Conservation (phyloP, 2,113 vertebrate species). For the Desmodus rotundus region DNA sequence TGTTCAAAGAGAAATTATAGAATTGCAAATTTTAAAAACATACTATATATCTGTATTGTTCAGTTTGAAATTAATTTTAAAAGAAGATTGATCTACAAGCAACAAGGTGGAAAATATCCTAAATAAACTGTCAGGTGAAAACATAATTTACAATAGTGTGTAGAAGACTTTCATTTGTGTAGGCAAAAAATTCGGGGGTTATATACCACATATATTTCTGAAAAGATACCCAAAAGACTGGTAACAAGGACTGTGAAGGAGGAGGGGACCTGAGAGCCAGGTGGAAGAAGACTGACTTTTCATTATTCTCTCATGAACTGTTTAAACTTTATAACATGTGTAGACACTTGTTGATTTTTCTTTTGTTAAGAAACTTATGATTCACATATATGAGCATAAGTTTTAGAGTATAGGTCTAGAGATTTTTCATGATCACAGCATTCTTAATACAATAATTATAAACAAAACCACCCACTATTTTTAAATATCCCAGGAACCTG, state of each 20-base stretch:
- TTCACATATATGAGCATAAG: neutral
- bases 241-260: neutral
- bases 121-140: slow-evolving; percentile 5
- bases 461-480: slow-evolving; percentile 34
- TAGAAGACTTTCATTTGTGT: neutral
- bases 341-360: neutral
- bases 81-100: neutral
- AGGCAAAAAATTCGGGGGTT: neutral
- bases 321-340: neutral
- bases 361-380: neutral
- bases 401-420: neutral
- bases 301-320: neutral
- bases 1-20: neutral
- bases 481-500: slow-evolving; percentile 65
- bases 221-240: neutral
- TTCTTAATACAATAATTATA: neutral
- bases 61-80: slow-evolving; percentile 18
- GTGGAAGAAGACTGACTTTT: neutral
- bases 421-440: neutral
- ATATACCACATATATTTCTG: neutral
- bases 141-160: neutral
- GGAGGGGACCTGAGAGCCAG: neutral
- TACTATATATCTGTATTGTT: neutral
- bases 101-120: neutral
- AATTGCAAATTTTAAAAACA: neutral